These are phyloP conservation scores for Dendronephthya gigantea DNA, from an alignment of 64 coral and sea anemone species.

Conservation along the genomic window DNA sequence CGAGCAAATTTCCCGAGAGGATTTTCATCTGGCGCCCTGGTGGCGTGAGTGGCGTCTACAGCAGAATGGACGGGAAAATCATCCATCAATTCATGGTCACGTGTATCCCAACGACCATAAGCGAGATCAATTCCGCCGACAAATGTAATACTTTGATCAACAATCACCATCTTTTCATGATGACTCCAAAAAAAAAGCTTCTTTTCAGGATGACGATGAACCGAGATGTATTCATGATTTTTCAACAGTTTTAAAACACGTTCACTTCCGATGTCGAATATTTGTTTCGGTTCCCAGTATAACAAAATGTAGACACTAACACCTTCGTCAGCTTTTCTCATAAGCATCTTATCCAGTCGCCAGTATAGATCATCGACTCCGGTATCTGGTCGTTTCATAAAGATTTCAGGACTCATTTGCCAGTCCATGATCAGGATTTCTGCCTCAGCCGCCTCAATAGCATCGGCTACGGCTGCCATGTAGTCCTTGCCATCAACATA, in stretches of 20 bases:
- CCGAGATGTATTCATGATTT: slow-evolving; percentile 20
- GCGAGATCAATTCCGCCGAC: slow-evolving; percentile 40
- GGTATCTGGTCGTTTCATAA: slow-evolving; percentile 35
- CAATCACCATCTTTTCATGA: slow-evolving; percentile 43
- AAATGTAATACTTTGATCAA: slow-evolving; percentile 36
- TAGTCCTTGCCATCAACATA: slow-evolving; percentile 50
- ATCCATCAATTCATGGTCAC: slow-evolving; percentile 28
- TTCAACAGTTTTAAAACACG: neutral
- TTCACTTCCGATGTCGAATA: slow-evolving; percentile 34
- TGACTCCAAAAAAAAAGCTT: slow-evolving; percentile 35
- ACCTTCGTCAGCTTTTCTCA: slow-evolving; percentile 40
- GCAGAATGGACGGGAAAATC: slow-evolving; percentile 14
- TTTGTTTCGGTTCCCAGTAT: slow-evolving; percentile 38
- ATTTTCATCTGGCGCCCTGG: neutral
- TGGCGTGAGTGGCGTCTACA: neutral
- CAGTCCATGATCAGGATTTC: slow-evolving; percentile 41
- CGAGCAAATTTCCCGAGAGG: slow-evolving; percentile 19
- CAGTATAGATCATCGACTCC: slow-evolving; percentile 29
- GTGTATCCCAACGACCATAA: slow-evolving; percentile 44
- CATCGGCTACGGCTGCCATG: slow-evolving; percentile 42
- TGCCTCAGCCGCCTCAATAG: slow-evolving; percentile 11
- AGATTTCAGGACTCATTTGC: slow-evolving; percentile 43
- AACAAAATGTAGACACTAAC: slow-evolving; percentile 34
- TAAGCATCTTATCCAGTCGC: slow-evolving; percentile 25
- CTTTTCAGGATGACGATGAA: slow-evolving; percentile 28